Evolutionary conservation across 2,888 invertebrate genomes (phyloP).

Genomic region (Drosophila trichaetosa): DNA sequence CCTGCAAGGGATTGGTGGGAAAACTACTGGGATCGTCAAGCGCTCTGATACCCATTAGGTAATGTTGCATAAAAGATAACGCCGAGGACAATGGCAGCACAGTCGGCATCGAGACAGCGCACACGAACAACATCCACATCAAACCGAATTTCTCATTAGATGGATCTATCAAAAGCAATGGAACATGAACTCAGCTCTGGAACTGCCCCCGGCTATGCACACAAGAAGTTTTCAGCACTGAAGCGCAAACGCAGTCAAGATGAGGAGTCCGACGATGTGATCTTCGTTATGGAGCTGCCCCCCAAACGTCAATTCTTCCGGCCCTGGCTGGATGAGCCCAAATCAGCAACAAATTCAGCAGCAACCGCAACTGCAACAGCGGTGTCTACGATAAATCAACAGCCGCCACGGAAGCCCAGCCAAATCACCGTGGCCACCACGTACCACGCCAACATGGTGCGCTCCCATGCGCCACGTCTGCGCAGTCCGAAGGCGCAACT

Average conservation of each 20-base stretch:
- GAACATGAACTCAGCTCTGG: conserved; percentile 3
- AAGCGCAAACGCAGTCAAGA: conserved; percentile 66
- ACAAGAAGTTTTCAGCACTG: conserved; percentile 62
- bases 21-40: conserved; percentile 30
- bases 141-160: conserved; percentile 3
- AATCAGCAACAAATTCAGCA: background rate
- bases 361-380: background rate
- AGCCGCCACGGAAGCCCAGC: conserved; percentile 15
- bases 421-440: conserved; percentile 16
- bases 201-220: conserved; percentile 40
- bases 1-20: conserved; percentile 63
- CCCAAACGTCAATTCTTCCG: conserved; percentile 66
- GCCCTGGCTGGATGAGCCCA: conserved; percentile 60
- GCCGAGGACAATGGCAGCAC: conserved; percentile 44
- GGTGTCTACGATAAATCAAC: background rate
- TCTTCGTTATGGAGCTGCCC: conserved; percentile 56
- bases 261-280: conserved; percentile 58
- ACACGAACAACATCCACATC: conserved; percentile 35
- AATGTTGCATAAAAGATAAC: conserved; percentile 71
- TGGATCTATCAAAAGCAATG: conserved; percentile 29
- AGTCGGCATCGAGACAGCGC: conserved; percentile 42
- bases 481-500: conserved; percentile 69
- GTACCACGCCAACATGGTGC: conserved; percentile 72
- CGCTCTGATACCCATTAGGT: conserved; percentile 58
- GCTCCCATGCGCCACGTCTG: conserved; percentile 46